Evolutionary conservation across 2,888 invertebrate genomes (phyloP), one percentile per base, ranked within the genome.

Genomic region (Globia sparganii): DNA sequence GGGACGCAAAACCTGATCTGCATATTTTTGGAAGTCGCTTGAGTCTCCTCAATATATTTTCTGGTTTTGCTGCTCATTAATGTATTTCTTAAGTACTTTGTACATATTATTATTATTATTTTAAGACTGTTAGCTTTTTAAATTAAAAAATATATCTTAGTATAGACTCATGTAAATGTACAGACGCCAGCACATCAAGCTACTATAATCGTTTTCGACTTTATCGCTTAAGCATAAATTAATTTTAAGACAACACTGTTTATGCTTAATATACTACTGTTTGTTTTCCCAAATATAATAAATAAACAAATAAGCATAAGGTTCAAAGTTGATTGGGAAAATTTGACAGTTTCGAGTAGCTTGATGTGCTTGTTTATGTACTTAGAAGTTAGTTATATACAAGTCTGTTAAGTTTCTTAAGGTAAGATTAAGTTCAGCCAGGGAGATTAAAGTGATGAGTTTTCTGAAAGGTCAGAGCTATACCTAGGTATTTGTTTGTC

Each of bases 11-110:
- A 74, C 49, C 58, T 62, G 73, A 77, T 83, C 77, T 62, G 65
- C 72, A 76, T 83, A 76, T 64, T 83, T 79, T 80, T 76, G 43
- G 4, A 53, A 61, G 21, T 34, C 28, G 31, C 28, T 8, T 28
- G 13, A 46, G 28, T 53, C 28, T 67, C 4, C 13, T 58, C 61
- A 66, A 72, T 70, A 69, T n/a, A 62, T 73, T 67, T 34, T 31
- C 0, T 2, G 3, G n/a, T 43, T 43, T 34, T 25, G 18, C 15
- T 58, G 9, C 34, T 34, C 13, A 31, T 43, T 64, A 43, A 1
- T n/a, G 21, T 43, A 31, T 53, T 25, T 53, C 1, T 53, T 25
- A 53, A n/a, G 53, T 25, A 53, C 25, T n/a, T n/a, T 53, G 53
- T 53, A 25, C 11, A 11, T 53, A 49, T 49, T 49, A 49, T 53